Evolutionary conservation across 2,113 vertebrate species (phyloP), one percentile per base, ranked within the genome.

Genomic region (Nematolebias whitei): DNA sequence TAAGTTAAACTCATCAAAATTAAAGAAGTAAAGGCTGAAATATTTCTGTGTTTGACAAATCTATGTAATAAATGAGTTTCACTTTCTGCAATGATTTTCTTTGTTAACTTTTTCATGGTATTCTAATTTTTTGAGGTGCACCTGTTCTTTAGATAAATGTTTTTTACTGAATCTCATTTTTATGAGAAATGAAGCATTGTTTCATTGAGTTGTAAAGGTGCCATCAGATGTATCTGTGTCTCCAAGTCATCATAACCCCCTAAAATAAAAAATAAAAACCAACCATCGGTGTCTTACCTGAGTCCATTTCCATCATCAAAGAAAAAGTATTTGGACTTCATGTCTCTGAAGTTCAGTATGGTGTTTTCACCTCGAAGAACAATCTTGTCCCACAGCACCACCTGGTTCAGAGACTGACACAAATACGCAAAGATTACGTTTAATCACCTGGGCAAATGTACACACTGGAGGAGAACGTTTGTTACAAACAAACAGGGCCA

Each of bases 261-360:
- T 20, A 2, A 48, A 48, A n/a, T 19, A 44, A 4, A 18, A 16
- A 11, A n/a, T n/a, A n/a, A n/a, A n/a, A n/a, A n/a, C n/a, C 14
- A 18, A 20, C 10, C 9, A 4, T 12, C n/a, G 26, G 13, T 15
- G 83, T 88, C 93, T 93, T 66, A 99, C 98, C 96, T 95, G 43
- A 99, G 94, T 79, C 98, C 98, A 50, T 97, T 99, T 82, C 98
- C 97, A 71, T 99, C 96, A 68, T 99, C 98, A 61, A 99, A 99
- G 92, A 99, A 99, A 88, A 96, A 98, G 78, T 99, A 99, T 62
- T 99, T 98, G 39, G 98, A 95, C 82, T 99, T 98, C 92, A 95
- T 95, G 53, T 96, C 95, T 93, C 92, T 94, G 79, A 99, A 84
- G 58, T 90, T 91, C 67, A 99, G 92, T 76, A 94, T 96, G 67